Percentiles rank a stretch among this genome's conserved stretches.
Evolutionary conservation across 1,140 invertebrate genomes (phyloP).

Genomic region (Drosophila bocqueti): DNA sequence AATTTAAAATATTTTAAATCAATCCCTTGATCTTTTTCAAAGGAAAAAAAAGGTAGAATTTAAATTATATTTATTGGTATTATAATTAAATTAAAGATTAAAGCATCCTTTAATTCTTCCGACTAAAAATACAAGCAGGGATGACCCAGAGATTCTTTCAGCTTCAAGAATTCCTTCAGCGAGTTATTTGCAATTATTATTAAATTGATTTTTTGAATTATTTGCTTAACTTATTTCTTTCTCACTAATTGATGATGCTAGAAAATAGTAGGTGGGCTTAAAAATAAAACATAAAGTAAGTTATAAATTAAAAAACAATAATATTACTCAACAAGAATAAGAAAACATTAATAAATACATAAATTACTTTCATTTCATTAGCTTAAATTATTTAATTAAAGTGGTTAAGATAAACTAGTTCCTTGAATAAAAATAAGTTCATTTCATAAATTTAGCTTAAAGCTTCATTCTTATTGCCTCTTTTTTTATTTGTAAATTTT

Average conservation of each 20-base stretch:
- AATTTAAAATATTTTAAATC: too few species aligned
- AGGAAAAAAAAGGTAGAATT: too few species aligned
- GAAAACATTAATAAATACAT: not conserved
- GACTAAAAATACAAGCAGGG: too few species aligned
- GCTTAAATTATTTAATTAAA: not conserved
- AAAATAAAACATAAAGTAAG: not conserved
- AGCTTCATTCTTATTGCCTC: slow-evolving; percentile 24
- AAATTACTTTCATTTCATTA: not conserved
- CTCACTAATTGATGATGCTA: not conserved
- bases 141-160: too few species aligned
- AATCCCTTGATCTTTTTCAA: too few species aligned
- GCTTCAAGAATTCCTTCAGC: too few species aligned
- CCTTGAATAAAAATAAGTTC: not conserved
- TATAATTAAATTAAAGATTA: too few species aligned
- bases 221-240: not conserved
- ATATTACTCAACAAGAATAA: not conserved
- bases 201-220: not conserved
- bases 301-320: not conserved
- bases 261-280: not conserved
- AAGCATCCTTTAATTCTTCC: too few species aligned
- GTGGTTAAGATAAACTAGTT: too few species aligned
- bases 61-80: too few species aligned
- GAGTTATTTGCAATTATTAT: not conserved
- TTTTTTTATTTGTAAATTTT: slow-evolving; percentile 17
- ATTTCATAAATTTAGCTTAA: not conserved